These are phyloP conservation scores for Loriculus beryllinus DNA, from an alignment of 2,797 vertebrate genomes.

Conservation along the genomic window DNA sequence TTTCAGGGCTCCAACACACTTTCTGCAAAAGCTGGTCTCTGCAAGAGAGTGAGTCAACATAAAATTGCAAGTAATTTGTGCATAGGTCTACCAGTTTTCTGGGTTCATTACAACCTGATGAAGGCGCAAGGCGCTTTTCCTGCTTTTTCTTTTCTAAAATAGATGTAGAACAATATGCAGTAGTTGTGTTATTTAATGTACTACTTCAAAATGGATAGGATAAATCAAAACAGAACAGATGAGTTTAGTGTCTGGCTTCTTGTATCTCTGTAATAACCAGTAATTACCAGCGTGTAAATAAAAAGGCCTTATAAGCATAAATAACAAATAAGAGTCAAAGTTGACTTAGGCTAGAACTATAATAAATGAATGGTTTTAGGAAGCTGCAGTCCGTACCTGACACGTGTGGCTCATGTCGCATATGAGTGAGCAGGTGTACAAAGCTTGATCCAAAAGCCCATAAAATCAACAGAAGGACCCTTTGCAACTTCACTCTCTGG, in stretches of 20 bases:
- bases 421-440: neutral
- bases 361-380: neutral
- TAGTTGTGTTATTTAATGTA: neutral
- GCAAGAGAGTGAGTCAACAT: neutral
- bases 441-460: neutral
- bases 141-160: neutral
- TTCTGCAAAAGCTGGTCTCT: neutral
- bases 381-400: neutral
- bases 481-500: neutral
- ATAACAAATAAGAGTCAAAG: neutral
- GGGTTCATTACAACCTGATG: neutral
- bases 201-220: neutral
- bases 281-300: neutral
- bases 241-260: neutral
- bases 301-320: neutral
- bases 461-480: neutral
- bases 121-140: neutral
- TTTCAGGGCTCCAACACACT: neutral
- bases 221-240: neutral
- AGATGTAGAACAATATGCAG: neutral
- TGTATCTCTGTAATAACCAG: neutral
- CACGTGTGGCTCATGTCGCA: accelerated
- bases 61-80: neutral
- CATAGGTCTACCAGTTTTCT: neutral
- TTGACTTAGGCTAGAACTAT: neutral